Percentiles rank a stretch among this genome's conserved stretches.
phyloP scores from a whole-genome alignment of 2,113 vertebrate species.

The Poeciliopsis occidentalis region DNA sequence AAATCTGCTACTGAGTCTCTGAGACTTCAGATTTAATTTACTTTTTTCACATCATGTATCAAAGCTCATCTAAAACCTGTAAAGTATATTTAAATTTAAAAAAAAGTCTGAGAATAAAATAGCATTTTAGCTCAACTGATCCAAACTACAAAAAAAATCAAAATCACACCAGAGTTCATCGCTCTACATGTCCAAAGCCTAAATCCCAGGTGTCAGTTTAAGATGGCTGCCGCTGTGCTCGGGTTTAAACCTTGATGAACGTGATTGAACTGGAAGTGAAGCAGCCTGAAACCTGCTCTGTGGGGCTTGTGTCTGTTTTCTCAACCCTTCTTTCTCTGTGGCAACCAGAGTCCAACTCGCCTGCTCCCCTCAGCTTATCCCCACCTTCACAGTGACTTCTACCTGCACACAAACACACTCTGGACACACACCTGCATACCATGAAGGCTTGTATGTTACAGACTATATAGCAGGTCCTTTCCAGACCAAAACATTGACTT shows the following conservation, averaged over 20 bases:
- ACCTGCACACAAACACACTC: constrained; percentile 1
- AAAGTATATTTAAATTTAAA: too few species aligned
- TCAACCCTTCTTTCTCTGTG: constrained; percentile 2
- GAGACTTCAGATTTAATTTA: too few species aligned
- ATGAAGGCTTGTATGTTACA: too few species aligned
- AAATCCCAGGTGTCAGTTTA: background rate
- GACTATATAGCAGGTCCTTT: too few species aligned
- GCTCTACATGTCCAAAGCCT: background rate
- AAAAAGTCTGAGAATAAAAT: background rate
- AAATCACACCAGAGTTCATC: background rate
- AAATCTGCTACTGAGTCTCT: too few species aligned
- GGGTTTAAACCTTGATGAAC: background rate
- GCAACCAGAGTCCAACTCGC: constrained; percentile 18
- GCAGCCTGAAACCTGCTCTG: constrained; percentile 41
- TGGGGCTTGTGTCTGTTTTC: constrained; percentile 15
- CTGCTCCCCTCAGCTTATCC: constrained; percentile 34
- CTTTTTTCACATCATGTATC: too few species aligned
- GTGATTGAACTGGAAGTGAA: constrained; percentile 44
- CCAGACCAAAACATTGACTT: too few species aligned
- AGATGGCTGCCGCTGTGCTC: background rate
- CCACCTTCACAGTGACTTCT: constrained; percentile 4
- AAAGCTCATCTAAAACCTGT: too few species aligned
- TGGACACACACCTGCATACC: background rate
- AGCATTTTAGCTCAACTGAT: background rate
- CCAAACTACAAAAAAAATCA: background rate